Conservation (phyloP, 2,113 vertebrate genomes). For the Mirounga angustirostris region DNA sequence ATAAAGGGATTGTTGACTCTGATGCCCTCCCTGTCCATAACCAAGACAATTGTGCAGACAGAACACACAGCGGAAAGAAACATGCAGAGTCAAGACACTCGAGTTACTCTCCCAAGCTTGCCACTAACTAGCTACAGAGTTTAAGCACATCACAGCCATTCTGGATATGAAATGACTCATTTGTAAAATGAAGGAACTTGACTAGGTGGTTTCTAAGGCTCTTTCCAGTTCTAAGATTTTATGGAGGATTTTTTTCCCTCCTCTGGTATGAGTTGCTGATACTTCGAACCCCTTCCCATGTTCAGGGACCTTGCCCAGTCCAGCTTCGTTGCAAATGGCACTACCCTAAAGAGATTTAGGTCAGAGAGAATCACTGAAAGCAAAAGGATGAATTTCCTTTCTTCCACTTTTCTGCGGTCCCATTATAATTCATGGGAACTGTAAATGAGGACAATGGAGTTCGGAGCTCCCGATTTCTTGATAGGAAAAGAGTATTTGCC, state of each 20-base stretch:
- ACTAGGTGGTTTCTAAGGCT: background rate
- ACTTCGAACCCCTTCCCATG: background rate
- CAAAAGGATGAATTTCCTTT: background rate
- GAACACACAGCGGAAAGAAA: background rate
- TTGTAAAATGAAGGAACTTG: background rate
- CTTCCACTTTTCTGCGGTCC: background rate
- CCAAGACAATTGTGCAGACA: background rate
- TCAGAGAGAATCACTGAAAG: background rate
- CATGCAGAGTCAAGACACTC: background rate
- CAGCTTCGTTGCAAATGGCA: background rate
- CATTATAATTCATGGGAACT: background rate
- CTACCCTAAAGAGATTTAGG: background rate
- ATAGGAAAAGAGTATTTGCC: background rate
- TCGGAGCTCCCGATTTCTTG: background rate
- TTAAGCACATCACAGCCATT: background rate
- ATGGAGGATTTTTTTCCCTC: background rate
- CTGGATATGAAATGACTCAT: background rate
- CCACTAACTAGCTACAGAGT: background rate
- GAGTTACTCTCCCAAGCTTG: background rate
- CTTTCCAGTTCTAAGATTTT: background rate
- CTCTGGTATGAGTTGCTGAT: background rate
- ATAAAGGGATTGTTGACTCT: background rate
- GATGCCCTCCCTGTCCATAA: background rate
- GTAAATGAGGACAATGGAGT: background rate
- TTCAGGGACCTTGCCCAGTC: background rate